phyloP scores from a whole-genome alignment of 2,113 vertebrate species.

The Tyrannus savana region DNA sequence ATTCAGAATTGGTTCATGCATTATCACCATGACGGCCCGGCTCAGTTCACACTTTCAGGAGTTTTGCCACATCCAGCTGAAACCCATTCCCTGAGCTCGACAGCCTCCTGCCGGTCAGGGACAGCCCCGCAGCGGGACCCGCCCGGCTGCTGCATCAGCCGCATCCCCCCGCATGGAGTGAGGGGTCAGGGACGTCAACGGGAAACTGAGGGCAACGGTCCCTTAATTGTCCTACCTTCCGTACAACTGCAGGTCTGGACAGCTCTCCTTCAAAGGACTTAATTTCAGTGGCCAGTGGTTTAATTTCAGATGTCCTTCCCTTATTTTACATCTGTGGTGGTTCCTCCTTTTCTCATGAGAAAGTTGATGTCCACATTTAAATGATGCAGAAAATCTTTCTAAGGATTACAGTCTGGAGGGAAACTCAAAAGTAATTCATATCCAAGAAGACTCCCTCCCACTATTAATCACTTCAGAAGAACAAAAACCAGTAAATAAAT shows the following conservation, averaged over 20 bases:
- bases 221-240: not conserved
- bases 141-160: not conserved
- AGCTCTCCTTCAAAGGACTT: not conserved
- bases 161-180: not conserved
- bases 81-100: not conserved
- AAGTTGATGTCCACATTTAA: not conserved
- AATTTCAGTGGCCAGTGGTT: not conserved
- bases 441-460: not conserved
- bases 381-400: not conserved
- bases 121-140: not conserved
- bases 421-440: not conserved
- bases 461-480: not conserved
- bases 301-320: not conserved
- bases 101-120: conserved; percentile 45
- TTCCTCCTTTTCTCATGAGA: not conserved
- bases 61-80: not conserved
- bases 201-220: not conserved
- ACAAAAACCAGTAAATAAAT: not conserved
- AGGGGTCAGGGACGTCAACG: not conserved
- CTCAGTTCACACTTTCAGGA: not conserved
- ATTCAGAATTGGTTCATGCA: too few relatives aligned
- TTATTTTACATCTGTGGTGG: not conserved
- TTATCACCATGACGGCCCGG: too few relatives aligned
- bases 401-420: not conserved
- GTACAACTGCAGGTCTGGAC: not conserved